Conservation (phyloP, 1,140 invertebrate genomes). For the Andrena cerasifolii region DNA sequence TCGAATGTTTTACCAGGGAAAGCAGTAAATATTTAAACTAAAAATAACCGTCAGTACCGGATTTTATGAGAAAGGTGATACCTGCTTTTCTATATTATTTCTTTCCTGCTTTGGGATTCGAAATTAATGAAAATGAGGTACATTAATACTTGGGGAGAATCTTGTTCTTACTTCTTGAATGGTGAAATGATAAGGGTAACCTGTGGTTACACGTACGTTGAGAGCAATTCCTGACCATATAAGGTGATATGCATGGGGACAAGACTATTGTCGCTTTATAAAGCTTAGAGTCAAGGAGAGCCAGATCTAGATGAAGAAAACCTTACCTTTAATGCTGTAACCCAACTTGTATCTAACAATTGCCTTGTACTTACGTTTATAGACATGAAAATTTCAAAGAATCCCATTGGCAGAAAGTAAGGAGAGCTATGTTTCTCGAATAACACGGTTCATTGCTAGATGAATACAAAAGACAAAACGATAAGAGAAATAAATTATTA, state of each 20-base stretch:
- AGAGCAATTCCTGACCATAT: conserved; percentile 40
- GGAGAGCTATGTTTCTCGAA: too few relatives aligned
- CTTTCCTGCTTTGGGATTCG: neutral
- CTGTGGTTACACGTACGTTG: conserved; percentile 4
- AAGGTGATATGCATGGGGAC: conserved; percentile 30
- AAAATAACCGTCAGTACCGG: too few relatives aligned
- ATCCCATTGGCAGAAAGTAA: neutral
- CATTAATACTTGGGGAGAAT: neutral
- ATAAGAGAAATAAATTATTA: neutral
- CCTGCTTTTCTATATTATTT: neutral
- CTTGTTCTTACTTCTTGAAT: neutral
- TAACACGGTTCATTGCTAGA: too few relatives aligned
- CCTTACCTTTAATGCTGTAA: conserved; percentile 31
- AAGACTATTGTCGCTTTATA: conserved; percentile 16
- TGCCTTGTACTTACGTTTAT: neutral
- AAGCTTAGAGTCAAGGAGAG: conserved; percentile 55
- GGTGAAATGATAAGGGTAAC: neutral
- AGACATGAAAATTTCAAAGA: neutral
- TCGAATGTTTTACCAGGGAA: neutral
- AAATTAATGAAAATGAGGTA: neutral
- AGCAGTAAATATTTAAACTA: neutral
- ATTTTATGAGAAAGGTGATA: neutral
- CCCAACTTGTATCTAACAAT: neutral
- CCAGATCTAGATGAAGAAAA: conserved; percentile 46
- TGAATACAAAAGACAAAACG: neutral